Evolutionary conservation across 2,888 invertebrate species (phyloP), one percentile per base, ranked within the genome.

Genomic region (Papilio elwesi): DNA sequence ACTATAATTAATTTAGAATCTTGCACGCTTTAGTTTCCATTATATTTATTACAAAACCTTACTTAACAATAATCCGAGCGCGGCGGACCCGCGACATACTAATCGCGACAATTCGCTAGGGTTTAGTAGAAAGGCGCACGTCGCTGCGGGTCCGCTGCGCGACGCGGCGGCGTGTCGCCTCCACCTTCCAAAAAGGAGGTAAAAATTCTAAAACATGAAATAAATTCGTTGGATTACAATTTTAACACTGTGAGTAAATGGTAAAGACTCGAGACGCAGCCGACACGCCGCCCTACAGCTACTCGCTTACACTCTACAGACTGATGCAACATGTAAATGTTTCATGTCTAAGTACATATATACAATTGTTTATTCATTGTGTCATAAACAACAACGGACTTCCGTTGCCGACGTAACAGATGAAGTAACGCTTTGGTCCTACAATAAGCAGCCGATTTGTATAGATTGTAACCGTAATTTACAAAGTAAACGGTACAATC

Each of bases 1-100:
- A 85, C 88, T 88, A 77, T 73, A 75, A 74, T 73, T 91, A 91
- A 89, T 92, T 92, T 91, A 91, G 91, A 91, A 91, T 91, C 74
- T 89, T 86, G 86, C 89, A 91, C 91, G 89, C 90, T 90, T 89
- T 82, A 78, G 77, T 79, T 81, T 80, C 76, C 78, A 52, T 80
- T 85, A 85, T 73, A 65, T 66, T 77, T 73, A 65, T 66, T 78
- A 59, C 72, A 76, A 76, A 64, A 68, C 64, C 26, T 36, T 38
- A 67, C 68, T 65, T 76, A 78, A 38, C 15, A 11, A 36, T 65
- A 65, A 26, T 16, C 13, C n/a, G n/a, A n/a, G n/a, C n/a, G n/a
- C n/a, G n/a, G 48, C 6, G 6, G 53, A 15, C 52, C 62, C 6
- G 12, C 62, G 11, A 15, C 48, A 12, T 10, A 7, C n/a, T 38